Percentiles rank a stretch among this genome's conserved stretches.
Evolutionary conservation across 2,797 vertebrate genomes (phyloP).

Genomic region (Crypturellus tataupa): DNA sequence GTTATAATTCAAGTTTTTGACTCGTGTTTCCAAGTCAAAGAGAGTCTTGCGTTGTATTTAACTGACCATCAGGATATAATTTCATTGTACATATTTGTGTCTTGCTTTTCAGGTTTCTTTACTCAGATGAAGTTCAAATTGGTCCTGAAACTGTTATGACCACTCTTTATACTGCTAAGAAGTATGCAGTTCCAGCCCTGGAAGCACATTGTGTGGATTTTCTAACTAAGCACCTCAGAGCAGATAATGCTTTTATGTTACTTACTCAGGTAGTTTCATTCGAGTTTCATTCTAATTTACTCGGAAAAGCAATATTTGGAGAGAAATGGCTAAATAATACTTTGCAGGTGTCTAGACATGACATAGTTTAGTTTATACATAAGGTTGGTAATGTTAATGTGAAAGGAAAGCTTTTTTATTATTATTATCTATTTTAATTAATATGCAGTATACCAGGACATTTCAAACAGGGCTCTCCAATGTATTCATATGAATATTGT

Average conservation of each 20-base stretch:
- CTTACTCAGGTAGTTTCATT: conserved; percentile 83
- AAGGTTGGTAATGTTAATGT: background rate
- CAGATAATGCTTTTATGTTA: conserved; percentile 87
- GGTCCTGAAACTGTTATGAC: conserved; percentile 88
- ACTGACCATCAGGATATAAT: background rate
- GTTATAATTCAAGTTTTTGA: background rate
- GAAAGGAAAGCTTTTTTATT: background rate
- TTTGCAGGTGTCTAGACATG: background rate
- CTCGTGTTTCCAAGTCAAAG: background rate
- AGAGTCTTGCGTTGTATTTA: background rate
- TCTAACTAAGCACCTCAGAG: conserved; percentile 85
- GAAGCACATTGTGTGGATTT: conserved; percentile 87
- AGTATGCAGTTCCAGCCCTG: conserved; percentile 85
- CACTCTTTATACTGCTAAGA: conserved; percentile 87
- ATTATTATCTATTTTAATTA: background rate
- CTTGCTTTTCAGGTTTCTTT: conserved; percentile 83
- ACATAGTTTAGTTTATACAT: background rate
- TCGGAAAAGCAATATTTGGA: background rate
- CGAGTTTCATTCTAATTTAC: background rate
- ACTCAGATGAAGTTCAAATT: conserved; percentile 87
- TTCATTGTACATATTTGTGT: conserved; percentile 38
- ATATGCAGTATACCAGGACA: background rate
- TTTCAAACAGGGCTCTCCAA: background rate
- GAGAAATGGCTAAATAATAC: background rate
- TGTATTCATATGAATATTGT: background rate